A percentile compares a stretch with the other conserved stretches of the same genome.
These are phyloP conservation scores for Thripadectes ignobilis DNA, from an alignment of 2,797 vertebrate genomes.

Conservation along the genomic window DNA sequence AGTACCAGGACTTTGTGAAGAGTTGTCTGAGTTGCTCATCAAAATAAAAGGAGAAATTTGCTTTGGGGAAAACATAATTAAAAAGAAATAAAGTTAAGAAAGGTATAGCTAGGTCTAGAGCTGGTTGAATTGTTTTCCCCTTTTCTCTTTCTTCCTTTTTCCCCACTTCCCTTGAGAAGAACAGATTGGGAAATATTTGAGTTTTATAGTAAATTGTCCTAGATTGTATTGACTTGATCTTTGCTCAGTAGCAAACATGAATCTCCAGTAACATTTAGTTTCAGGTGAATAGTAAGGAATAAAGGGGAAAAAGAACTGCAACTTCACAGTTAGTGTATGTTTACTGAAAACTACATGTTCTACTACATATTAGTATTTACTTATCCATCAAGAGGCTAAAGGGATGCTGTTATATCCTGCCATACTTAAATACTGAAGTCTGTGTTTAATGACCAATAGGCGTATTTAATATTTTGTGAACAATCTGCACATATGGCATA, in stretches of 20 bases:
- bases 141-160: background rate
- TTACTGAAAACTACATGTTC: background rate
- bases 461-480: background rate
- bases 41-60: background rate
- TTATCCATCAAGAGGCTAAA: background rate
- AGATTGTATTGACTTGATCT: background rate
- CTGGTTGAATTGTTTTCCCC: fast-evolving
- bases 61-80: background rate
- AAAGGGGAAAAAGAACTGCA: background rate
- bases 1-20: background rate
- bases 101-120: background rate
- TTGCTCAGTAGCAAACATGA: background rate
- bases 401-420: background rate
- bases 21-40: background rate
- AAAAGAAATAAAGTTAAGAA: background rate
- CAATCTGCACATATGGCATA: background rate
- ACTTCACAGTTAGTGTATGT: background rate
- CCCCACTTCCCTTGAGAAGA: background rate
- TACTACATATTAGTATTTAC: background rate
- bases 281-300: background rate
- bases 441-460: background rate
- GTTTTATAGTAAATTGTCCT: background rate
- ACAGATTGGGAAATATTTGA: background rate
- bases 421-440: background rate
- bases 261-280: background rate